phyloP scores from a whole-genome alignment of 2,888 invertebrate genomes.

The Brachylomia viminalis region DNA sequence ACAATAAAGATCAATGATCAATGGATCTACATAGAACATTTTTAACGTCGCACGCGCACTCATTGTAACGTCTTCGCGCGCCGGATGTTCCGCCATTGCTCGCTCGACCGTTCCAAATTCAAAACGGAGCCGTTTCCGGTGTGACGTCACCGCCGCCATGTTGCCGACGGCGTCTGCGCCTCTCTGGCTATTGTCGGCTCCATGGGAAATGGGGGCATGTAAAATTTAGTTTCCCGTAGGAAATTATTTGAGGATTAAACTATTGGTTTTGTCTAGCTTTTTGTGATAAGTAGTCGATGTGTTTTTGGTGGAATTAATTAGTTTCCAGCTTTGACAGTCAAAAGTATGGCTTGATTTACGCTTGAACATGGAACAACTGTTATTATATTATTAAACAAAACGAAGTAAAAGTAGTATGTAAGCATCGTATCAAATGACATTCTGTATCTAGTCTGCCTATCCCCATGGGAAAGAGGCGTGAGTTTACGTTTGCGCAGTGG shows the following conservation, averaged over 20 bases:
- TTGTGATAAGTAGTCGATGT: slow-evolving; percentile 25
- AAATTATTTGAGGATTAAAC: slow-evolving; percentile 74
- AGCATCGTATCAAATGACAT: neutral
- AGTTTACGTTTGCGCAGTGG: too few species aligned
- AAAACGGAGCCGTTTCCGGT: slow-evolving; percentile 90
- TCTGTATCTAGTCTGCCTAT: neutral
- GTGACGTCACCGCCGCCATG: slow-evolving; percentile 88
- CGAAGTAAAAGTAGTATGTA: neutral
- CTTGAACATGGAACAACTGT: neutral
- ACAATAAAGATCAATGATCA: slow-evolving; percentile 70
- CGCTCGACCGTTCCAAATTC: slow-evolving; percentile 90
- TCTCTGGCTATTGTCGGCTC: slow-evolving; percentile 73
- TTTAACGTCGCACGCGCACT: slow-evolving; percentile 80
- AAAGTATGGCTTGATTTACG: neutral
- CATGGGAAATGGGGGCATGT: slow-evolving; percentile 88
- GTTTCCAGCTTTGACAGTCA: slow-evolving; percentile 13
- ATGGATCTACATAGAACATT: slow-evolving; percentile 72
- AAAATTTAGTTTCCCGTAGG: slow-evolving; percentile 85
- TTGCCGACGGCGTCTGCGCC: slow-evolving; percentile 83
- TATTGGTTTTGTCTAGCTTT: slow-evolving; percentile 46
- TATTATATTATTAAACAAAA: neutral
- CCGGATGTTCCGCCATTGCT: slow-evolving; percentile 90
- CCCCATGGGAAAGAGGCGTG: neutral
- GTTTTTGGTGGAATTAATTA: slow-evolving; percentile 29
- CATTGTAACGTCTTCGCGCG: slow-evolving; percentile 88